A percentile compares a stretch with the other conserved stretches of the same genome.
phyloP scores from a whole-genome alignment of 2,113 vertebrate genomes.

The Pachycephala philippinensis region DNA sequence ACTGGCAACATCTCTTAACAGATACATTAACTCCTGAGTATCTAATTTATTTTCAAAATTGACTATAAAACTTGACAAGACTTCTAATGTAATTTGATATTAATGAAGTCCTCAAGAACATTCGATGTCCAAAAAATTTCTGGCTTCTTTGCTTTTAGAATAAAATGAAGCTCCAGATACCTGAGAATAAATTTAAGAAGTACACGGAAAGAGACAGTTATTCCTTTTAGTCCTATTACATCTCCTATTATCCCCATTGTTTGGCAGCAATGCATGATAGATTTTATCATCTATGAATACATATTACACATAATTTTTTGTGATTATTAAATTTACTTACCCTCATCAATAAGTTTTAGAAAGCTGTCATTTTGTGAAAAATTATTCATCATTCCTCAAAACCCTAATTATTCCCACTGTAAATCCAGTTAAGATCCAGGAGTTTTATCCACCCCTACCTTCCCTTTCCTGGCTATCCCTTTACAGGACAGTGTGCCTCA shows the following conservation, averaged over 20 bases:
- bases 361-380: not conserved
- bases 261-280: not conserved
- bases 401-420: not conserved
- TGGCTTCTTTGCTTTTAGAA: not conserved
- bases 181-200: not conserved
- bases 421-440: not conserved
- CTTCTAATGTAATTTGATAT: not conserved
- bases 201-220: not conserved
- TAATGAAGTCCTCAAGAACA: not conserved
- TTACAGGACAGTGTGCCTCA: not conserved
- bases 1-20: not conserved
- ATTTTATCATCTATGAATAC: not conserved
- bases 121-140: not conserved
- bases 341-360: not conserved
- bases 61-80: not conserved
- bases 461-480: fast-evolving
- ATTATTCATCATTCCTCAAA: not conserved
- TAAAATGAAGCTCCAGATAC: not conserved
- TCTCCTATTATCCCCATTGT: not conserved
- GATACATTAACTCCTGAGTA: not conserved
- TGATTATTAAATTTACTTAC: not conserved
- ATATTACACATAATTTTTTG: not conserved
- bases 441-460: not conserved
- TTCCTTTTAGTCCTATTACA: not conserved
- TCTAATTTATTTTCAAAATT: not conserved